A percentile compares a stretch with the other conserved stretches of the same genome.
phyloP scores from a whole-genome alignment of 2,888 invertebrate genomes.

The Deilephila elpenor region DNA sequence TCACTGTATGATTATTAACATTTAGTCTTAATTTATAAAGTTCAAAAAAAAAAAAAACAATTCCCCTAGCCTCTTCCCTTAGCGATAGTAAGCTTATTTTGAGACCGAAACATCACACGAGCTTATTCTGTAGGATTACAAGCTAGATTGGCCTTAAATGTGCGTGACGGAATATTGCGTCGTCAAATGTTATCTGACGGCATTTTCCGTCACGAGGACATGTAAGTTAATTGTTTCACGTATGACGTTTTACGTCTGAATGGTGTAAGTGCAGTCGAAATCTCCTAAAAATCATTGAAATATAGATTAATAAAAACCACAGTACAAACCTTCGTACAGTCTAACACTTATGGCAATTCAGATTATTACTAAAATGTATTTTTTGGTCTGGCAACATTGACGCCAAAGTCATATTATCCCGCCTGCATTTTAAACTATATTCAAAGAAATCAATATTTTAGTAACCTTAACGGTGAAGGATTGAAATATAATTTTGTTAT shows the following conservation, averaged over 20 bases:
- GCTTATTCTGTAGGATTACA: slow-evolving; percentile 9
- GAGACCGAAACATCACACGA: slow-evolving; percentile 25
- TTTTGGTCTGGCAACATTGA: not conserved
- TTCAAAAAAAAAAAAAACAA: not conserved
- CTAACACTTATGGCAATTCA: too few relatives aligned
- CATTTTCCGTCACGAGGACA: not conserved
- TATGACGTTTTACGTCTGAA: not conserved
- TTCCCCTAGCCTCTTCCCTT: not conserved
- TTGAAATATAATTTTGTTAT: too few relatives aligned
- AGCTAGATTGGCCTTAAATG: slow-evolving; percentile 2
- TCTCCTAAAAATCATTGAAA: not conserved
- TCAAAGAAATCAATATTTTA: too few relatives aligned
- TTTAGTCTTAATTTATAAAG: not conserved
- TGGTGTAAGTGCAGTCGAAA: not conserved
- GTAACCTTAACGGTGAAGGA: too few relatives aligned
- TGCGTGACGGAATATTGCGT: slow-evolving; percentile 7
- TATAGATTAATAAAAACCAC: not conserved
- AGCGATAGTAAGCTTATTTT: slow-evolving; percentile 10
- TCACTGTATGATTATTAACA: slow-evolving; percentile 1
- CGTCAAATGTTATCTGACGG: not conserved
- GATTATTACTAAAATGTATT: too few relatives aligned
- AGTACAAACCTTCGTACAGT: too few relatives aligned
- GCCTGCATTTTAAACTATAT: too few relatives aligned
- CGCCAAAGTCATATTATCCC: too few relatives aligned
- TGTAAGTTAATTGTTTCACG: not conserved